Base-by-base conservation (phyloP, 2,797 vertebrate genomes). In the Champsocephalus esox region DNA sequence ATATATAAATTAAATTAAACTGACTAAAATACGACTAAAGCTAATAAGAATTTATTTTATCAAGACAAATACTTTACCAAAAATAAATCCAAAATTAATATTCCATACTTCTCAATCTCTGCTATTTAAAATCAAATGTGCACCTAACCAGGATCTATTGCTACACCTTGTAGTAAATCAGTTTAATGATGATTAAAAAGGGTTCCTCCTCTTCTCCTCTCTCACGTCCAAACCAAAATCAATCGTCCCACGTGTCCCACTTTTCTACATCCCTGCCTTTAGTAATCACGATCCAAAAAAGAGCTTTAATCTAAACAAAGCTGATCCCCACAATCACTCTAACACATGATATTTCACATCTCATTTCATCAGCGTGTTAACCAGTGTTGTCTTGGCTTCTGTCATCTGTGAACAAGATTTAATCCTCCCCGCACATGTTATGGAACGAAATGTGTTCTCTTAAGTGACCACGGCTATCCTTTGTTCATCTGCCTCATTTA, bases 401-500 rank as follows among this genome's bases (percentile, higher is more conserved):
- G 54, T 75, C 70, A 17, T 50, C 60, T 0, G 50, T 51, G n/a
- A 9, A 13, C 21, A 60, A 21, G 0, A 6, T 62, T 66, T 66
- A 68, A 78, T 67, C 62, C 74, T 43, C 43, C 0, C 1, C 55
- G 48, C 68, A 45, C 69, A 66, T 50, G 56, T 66, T 77, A 70
- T 1, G n/a, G 3, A 0, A 0, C 62, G 4, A 1, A 70, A 69
- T 63, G 66, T 82, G 82, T 73, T 70, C 48, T 73, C 51, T 3
- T 38, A 69, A 68, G 32, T 81, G 84, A 85, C 73, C 9, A 3
- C 8, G 2, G 54, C 5, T 48, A 6, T 79, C 54, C 46, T 77
- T 28, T 66, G 52, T 62, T 87, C 65, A 69, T 83, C 75, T 5
- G 49, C 63, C 69, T 76, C n/a, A 24, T 70, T 69, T 62, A 28